phyloP scores from a whole-genome alignment of 37 sponge, comb jelly and placozoan species.

The Mnemiopsis leidyi region DNA sequence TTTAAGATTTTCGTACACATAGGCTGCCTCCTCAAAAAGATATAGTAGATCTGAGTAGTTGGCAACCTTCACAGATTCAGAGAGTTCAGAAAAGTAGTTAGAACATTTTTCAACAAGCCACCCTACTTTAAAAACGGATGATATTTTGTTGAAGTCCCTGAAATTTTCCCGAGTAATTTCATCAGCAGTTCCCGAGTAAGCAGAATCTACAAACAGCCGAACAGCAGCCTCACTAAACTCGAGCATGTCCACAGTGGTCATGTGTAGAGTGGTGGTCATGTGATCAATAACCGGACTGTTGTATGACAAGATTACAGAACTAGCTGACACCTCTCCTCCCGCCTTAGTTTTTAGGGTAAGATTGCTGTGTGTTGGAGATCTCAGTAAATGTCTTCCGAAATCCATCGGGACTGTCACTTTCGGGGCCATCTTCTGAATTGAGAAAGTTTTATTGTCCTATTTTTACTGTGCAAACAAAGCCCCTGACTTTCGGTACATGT shows the following conservation, averaged over 20 bases:
- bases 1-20: neutral
- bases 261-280: neutral
- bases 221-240: neutral
- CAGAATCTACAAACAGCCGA: neutral
- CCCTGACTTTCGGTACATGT: too few relatives aligned
- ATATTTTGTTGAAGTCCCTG: neutral
- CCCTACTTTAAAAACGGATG: neutral
- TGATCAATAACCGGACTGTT: neutral
- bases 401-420: neutral
- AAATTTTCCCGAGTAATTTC: neutral
- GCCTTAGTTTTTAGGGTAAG: neutral
- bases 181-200: neutral
- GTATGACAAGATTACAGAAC: neutral
- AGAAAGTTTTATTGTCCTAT: too few relatives aligned
- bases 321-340: neutral
- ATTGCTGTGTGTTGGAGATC: neutral
- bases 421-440: too few relatives aligned
- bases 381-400: neutral
- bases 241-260: neutral
- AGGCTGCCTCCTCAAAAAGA: slow-evolving; percentile 1
- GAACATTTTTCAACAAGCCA: neutral
- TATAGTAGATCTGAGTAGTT: neutral
- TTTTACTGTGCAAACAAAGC: too few relatives aligned
- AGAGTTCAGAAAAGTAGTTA: neutral
- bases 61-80: neutral